These are phyloP conservation scores for Potamarius usumacintae DNA, from an alignment of 2,113 vertebrate genomes.

Conservation along the genomic window DNA sequence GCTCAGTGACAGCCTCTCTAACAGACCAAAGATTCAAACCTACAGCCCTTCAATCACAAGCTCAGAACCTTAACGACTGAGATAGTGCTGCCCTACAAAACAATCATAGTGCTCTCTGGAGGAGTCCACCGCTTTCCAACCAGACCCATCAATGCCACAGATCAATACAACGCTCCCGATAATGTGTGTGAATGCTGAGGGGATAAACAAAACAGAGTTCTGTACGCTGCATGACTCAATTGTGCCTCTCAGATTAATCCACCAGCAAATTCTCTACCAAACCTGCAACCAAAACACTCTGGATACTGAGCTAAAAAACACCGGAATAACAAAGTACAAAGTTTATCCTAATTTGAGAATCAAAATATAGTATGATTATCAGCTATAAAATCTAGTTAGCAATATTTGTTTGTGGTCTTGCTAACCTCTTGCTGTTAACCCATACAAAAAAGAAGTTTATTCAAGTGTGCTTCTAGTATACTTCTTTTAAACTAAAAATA, in stretches of 20 bases:
- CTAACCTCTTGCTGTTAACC: too few species aligned
- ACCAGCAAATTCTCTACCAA: neutral
- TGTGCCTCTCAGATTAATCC: neutral
- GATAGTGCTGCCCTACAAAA: neutral
- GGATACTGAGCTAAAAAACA: neutral
- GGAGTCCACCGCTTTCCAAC: neutral
- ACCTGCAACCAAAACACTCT: neutral
- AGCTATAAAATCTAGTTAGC: too few species aligned
- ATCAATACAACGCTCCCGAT: conserved; percentile 5
- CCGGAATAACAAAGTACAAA: neutral
- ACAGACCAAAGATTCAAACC: neutral
- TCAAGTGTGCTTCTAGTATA: too few species aligned
- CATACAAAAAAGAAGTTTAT: too few species aligned
- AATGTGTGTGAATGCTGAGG: neutral
- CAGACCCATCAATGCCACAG: neutral
- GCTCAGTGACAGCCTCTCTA: neutral
- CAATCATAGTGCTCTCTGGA: neutral
- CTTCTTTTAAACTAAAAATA: too few species aligned
- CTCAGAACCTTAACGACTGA: neutral
- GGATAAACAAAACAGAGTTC: neutral
- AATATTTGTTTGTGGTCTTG: too few species aligned
- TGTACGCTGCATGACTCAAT: neutral
- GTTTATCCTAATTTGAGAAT: too few species aligned
- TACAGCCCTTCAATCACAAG: neutral
- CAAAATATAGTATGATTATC: too few species aligned